These are phyloP conservation scores for Dichetophora obliterata DNA, from an alignment of 2,888 invertebrate species.

Conservation along the genomic window DNA sequence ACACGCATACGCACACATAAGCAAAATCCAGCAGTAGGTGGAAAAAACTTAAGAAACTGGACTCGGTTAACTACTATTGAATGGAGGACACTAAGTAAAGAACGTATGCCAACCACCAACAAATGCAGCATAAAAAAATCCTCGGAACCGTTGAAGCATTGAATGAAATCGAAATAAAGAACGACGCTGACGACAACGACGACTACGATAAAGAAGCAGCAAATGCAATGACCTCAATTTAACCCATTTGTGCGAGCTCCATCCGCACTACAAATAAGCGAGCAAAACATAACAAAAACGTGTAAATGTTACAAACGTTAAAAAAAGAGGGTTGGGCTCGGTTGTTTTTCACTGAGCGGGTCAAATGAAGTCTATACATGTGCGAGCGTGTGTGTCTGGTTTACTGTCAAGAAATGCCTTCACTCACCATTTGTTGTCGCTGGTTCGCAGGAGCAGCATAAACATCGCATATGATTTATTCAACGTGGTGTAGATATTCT, in stretches of 20 bases:
- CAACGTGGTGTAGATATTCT: constrained; percentile 28
- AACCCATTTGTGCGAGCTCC: constrained; percentile 46
- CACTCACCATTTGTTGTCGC: constrained; percentile 36
- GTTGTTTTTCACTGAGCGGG: background rate
- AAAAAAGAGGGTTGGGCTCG: constrained; percentile 39
- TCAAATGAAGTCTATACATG: background rate
- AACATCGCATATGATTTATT: constrained; percentile 38
- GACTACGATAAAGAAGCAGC: constrained; percentile 4
- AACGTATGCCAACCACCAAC: constrained; percentile 39
- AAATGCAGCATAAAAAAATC: background rate
- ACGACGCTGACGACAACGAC: background rate
- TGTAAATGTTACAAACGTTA: constrained; percentile 5
- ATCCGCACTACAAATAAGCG: background rate
- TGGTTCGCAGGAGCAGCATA: constrained; percentile 14
- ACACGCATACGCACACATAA: background rate
- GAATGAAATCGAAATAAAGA: constrained; percentile 33
- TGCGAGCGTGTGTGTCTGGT: background rate
- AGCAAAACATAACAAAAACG: background rate
- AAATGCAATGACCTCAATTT: constrained; percentile 64
- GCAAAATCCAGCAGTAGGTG: background rate
- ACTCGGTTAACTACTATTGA: background rate
- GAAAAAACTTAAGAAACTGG: background rate
- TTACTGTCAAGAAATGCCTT: constrained; percentile 11
- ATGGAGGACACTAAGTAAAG: constrained; percentile 44
- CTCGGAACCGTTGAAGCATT: background rate